Evolutionary conservation across 2,888 invertebrate genomes (phyloP), one percentile per base, ranked within the genome.

Genomic region (Drosophila lacicola): DNA sequence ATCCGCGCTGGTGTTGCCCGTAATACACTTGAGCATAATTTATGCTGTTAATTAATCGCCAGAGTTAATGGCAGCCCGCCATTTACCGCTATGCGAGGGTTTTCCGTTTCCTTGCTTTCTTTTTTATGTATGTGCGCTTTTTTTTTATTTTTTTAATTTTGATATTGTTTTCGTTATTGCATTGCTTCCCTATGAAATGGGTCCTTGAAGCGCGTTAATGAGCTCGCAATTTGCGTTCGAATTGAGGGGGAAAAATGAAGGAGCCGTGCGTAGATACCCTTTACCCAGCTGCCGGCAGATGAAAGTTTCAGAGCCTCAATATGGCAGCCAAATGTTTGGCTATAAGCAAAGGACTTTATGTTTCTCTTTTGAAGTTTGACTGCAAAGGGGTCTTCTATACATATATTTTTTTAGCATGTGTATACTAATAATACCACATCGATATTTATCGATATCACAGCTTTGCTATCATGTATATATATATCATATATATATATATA

Each of bases 11-110:
- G 83, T 85, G 86, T 88, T 73, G 66, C 80, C 29, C 53, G 65
- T 78, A 78, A 88, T 89, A 80, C 88, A 83, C 83, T 83, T 83
- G 90, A 88, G 83, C 83, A 85, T 89, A 83, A 83, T 89, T 88
- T 89, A 88, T 82, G 90, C 88, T 83, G 88, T 83, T 83, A 83
- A 83, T 83, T 83, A 83, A 86, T 82, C 82, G 68, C 58, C 72
- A 67, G 71, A 75, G 62, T 49, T 74, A 53, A 56, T 79, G 63
- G 56, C 53, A 46, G 47, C 39, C 41, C 46, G 46, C 42, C 80
- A 75, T 79, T 80, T 75, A 80, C 58, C 75, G 51, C 34, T 61
- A 49, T 50, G 61, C 19, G 46, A 50, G 61, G 25, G 19, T 21
- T 68, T 73, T 46, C 55, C 50, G 25, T 42, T 46, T 46, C 45